Base-by-base conservation (phyloP, 2,888 invertebrate species). In the Rugalucina vietnamica region DNA sequence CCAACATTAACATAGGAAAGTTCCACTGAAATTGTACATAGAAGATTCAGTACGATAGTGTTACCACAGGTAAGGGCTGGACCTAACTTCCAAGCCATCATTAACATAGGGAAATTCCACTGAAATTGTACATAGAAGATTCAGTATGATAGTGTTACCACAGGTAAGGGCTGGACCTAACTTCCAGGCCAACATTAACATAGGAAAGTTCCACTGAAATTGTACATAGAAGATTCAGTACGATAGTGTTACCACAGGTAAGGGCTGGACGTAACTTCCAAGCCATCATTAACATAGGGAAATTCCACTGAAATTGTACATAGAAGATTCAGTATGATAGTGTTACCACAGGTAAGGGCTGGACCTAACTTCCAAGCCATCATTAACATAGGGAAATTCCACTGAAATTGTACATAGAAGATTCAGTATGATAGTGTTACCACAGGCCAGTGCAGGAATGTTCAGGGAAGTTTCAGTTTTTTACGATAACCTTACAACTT, bases 11-110 rank as follows among this genome's bases (percentile, higher is more conserved):
- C 32, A 94, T 74, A 0, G 95, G 95, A 83, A 93, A 94, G 86
- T 95, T 95, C 95, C 95, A 95, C 94, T 94, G 88, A 77, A 96
- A 95, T n/a, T n/a, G n/a, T n/a, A n/a, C n/a, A n/a, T n/a, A n/a
- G n/a, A n/a, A n/a, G 95, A 83, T 95, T 95, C 54, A 95, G 37
- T 1, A 95, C 91, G 18, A 94, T 77, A 0, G 92, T 92, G 87
- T 93, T 93, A 3, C 95, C 95, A 79, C 92, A 91, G 0, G 95
- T 94, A 32, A 95, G 81, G 27, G 94, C 94, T 24, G 95, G 95
- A 1, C 93, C 93, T 34, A 94, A 84, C 86, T 94, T 94, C 90
- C 91, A 92, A 0, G 89, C 77, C 75, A 92, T 87, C 93, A 95
- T 91, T 18, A 86, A 76, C 32, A 94, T 74, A 0, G 95, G 95